Evolutionary conservation across 2,113 vertebrate species (phyloP).

Genomic region (Coturnix japonica): DNA sequence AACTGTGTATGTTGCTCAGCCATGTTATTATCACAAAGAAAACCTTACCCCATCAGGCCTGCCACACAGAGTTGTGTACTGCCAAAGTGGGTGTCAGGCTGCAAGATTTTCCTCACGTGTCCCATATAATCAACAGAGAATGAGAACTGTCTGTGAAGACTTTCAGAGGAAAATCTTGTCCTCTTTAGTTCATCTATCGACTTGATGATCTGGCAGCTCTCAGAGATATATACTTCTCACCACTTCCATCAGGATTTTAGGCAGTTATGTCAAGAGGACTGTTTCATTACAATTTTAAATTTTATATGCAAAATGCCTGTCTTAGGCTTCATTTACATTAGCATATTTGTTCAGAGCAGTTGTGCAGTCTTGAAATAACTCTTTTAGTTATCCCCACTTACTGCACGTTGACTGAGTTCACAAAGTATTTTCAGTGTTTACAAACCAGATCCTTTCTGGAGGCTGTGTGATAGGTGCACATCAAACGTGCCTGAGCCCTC

Average conservation of each 20-base stretch:
- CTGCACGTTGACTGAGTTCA: not conserved
- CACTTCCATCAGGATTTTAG: slow-evolving; percentile 16
- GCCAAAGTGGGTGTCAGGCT: not conserved
- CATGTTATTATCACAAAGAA: not conserved
- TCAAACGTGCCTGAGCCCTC: not conserved
- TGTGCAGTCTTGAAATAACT: slow-evolving; percentile 43
- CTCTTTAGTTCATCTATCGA: not conserved
- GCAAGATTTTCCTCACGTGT: not conserved
- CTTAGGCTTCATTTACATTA: slow-evolving; percentile 22
- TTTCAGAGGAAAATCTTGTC: slow-evolving; percentile 21
- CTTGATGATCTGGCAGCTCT: slow-evolving; percentile 25
- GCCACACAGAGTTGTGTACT: not conserved
- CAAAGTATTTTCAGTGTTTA: not conserved
- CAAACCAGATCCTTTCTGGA: not conserved
- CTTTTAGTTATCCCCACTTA: not conserved
- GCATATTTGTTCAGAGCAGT: slow-evolving; percentile 33
- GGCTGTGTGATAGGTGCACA: not conserved
- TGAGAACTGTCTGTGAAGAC: not conserved
- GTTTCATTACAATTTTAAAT: slow-evolving; percentile 39
- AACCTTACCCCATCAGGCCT: not conserved
- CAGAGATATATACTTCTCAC: not conserved
- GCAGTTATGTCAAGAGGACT: slow-evolving; percentile 32
- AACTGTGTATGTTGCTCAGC: not conserved
- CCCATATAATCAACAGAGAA: not conserved
- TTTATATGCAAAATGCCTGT: slow-evolving; percentile 9